phyloP scores from a whole-genome alignment of 2,113 vertebrate genomes.

The Scomber colias region DNA sequence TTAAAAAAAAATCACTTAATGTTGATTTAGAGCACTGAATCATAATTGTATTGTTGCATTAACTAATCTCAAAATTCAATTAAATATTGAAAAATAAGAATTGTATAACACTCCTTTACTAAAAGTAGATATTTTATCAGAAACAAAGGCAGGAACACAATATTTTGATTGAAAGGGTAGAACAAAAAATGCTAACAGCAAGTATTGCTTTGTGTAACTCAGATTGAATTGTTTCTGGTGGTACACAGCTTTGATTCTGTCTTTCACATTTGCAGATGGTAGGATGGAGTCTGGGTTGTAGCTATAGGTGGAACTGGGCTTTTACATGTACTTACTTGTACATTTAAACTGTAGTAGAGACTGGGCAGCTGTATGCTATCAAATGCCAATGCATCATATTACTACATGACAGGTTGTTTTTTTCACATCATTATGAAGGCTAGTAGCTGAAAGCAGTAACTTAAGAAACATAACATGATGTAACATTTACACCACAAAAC shows the following conservation, averaged over 20 bases:
- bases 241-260: constrained; percentile 6
- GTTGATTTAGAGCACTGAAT: too few relatives aligned
- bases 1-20: too few relatives aligned
- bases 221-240: constrained; percentile 1
- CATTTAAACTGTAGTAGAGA: background rate
- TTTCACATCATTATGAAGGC: background rate
- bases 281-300: constrained; percentile 5
- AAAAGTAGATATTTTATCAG: background rate
- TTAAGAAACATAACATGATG: background rate
- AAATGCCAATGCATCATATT: background rate
- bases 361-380: background rate
- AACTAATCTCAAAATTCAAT: background rate
- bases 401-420: background rate
- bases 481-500: too few relatives aligned
- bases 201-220: constrained; percentile 6
- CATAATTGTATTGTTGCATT: too few relatives aligned
- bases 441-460: background rate
- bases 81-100: background rate
- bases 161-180: constrained; percentile 12
- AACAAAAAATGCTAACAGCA: constrained; percentile 1
- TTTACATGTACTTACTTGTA: constrained; percentile 6
- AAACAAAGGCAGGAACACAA: constrained; percentile 16
- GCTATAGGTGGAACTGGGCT: constrained; percentile 27
- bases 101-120: background rate
- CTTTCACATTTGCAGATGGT: constrained; percentile 56